Base-by-base conservation (phyloP, 2,888 invertebrate species). In the Volucella bombylans region DNA sequence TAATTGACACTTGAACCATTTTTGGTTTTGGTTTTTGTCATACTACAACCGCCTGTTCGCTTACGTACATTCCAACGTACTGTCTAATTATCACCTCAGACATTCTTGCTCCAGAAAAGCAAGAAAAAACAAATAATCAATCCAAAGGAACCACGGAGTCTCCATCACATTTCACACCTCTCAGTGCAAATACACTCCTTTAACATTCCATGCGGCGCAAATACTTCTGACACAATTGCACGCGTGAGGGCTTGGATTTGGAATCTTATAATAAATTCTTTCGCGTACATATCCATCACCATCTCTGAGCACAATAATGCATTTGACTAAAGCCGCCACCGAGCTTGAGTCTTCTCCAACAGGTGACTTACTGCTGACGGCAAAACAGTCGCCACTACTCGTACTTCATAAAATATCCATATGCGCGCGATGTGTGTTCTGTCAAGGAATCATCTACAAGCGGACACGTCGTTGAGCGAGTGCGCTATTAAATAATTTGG, bases 281-380 rank as follows among this genome's bases (percentile, higher is more conserved):
- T 65, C 52, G 72, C 55, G 49, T 68, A 62, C 39, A 39, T 39
- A 72, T 65, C 55, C 49, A 65, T 49, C 47, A 57, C 78, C 73
- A 57, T 64, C 68, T 54, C 52, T 57, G 52, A 65, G 55, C 39
- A 3, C 31, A 82, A 79, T 68, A 82, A 82, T 79, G 82, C 73
- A 82, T 79, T 82, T 82, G 78, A 82, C 52, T 78, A 45, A 47
- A 78, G 82, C 82, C 79, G 82, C 78, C 78, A 82, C 71, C 71
- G 76, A 76, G 41, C 23, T 57, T 39, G 41, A 62, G 50, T n/a
- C 50, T n/a, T 65, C 57, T 47, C 18, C 54, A 71, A 61, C 82
- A 78, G 78, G 82, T 78, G 82, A 82, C 49, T 65, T 31, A 50
- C 38, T 50, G 15, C 55, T 39, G n/a, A 14, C 68, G 23, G 38